phyloP scores from a whole-genome alignment of 2,113 vertebrate genomes.

The Grammomys dolichurus region DNA sequence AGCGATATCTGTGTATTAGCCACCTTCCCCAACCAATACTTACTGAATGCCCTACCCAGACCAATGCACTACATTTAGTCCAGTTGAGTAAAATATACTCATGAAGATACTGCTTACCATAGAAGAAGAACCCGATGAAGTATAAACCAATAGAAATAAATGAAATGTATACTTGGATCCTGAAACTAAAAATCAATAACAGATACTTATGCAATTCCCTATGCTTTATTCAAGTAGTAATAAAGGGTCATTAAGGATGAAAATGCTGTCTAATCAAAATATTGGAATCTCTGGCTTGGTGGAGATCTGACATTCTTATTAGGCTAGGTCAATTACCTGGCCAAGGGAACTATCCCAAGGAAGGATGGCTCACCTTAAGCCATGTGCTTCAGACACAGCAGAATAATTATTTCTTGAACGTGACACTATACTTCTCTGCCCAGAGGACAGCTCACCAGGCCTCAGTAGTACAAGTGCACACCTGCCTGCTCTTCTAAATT shows the following conservation, averaged over 20 bases:
- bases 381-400: neutral
- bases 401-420: neutral
- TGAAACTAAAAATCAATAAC: neutral
- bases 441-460: neutral
- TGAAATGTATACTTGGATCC: neutral
- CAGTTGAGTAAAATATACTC: neutral
- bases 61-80: neutral
- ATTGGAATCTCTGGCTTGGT: neutral
- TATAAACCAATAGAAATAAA: neutral
- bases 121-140: neutral
- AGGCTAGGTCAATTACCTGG: neutral
- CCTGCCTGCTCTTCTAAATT: neutral
- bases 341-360: neutral
- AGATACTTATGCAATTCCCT: neutral
- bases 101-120: neutral
- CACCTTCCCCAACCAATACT: neutral
- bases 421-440: neutral
- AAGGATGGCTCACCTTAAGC: neutral
- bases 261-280: neutral
- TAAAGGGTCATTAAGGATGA: neutral
- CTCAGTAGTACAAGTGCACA: neutral
- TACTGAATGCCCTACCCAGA: neutral
- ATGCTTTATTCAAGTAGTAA: neutral
- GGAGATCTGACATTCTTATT: neutral
- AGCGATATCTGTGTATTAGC: neutral